A percentile compares a stretch with the other conserved stretches of the same genome.
These are phyloP conservation scores for Eupithecia subumbrata DNA, from an alignment of 2,888 invertebrate genomes.

Conservation along the genomic window DNA sequence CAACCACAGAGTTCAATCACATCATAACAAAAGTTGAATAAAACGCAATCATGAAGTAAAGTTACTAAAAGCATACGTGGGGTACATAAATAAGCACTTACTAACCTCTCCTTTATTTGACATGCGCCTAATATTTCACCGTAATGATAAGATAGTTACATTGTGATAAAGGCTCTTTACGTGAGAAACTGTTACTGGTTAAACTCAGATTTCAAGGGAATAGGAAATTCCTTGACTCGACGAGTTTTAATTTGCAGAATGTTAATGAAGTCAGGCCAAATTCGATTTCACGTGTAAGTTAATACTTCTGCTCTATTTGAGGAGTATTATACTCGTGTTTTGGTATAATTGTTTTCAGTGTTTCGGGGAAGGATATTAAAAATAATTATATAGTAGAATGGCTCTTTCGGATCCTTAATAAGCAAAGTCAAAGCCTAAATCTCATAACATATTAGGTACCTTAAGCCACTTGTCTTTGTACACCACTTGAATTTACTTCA, in stretches of 20 bases:
- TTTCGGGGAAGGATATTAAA: not conserved
- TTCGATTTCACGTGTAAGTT: conserved; percentile 24
- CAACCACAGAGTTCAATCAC: not conserved
- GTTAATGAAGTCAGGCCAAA: conserved; percentile 35
- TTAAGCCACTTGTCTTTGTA: not conserved
- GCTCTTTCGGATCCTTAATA: not conserved
- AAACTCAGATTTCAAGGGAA: conserved; percentile 39
- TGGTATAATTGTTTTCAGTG: not conserved
- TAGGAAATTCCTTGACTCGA: conserved; percentile 37
- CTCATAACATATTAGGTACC: not conserved
- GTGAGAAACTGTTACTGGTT: conserved; percentile 35
- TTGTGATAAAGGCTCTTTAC: conserved; percentile 16
- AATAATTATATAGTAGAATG: conserved; percentile 1
- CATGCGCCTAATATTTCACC: not conserved
- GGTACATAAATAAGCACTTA: not conserved
- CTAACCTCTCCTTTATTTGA: not conserved
- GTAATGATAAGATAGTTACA: not conserved
- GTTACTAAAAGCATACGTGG: not conserved
- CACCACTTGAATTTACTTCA: not conserved
- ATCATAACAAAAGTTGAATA: not conserved
- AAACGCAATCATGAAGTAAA: not conserved
- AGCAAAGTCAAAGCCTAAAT: not conserved
- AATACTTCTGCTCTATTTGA: conserved; percentile 18
- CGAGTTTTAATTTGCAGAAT: conserved; percentile 40
- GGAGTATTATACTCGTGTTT: conserved; percentile 5